Evolutionary conservation across 2,797 vertebrate genomes (phyloP).

Genomic region (Peromyscus melanophrys): DNA sequence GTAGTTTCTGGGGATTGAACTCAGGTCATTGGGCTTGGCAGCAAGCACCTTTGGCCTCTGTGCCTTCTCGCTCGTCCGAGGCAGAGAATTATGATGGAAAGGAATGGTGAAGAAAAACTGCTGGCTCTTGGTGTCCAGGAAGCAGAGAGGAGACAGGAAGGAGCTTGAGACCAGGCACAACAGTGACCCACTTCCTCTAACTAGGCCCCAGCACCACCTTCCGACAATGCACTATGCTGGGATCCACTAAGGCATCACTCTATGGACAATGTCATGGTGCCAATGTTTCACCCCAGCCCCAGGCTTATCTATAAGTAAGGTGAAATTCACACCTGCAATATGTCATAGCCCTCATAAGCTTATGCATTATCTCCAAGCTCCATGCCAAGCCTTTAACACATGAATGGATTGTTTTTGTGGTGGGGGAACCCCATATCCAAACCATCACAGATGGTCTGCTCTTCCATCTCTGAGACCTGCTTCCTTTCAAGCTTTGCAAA

Average conservation of each 20-base stretch:
- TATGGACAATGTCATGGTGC: not conserved
- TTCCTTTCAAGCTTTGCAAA: not conserved
- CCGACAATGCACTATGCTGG: not conserved
- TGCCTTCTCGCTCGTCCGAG: not conserved
- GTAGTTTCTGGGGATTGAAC: not conserved
- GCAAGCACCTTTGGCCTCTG: not conserved
- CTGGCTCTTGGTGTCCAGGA: not conserved
- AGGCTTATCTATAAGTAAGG: not conserved
- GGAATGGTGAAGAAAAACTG: not conserved
- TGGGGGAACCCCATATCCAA: not conserved
- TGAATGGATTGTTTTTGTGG: not conserved
- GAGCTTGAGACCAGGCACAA: not conserved
- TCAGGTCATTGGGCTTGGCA: not conserved
- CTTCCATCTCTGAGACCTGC: not conserved
- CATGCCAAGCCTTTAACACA: not conserved
- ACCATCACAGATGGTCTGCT: not conserved
- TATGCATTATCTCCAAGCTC: not conserved
- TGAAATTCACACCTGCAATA: not conserved
- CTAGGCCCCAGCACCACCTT: not conserved
- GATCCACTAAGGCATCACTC: not conserved
- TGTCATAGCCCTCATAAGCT: not conserved
- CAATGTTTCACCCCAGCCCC: not conserved
- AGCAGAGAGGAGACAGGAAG: not conserved
- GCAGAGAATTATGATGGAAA: not conserved
- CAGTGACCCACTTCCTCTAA: not conserved